A percentile compares a stretch with the other conserved stretches of the same genome.
These are phyloP conservation scores for Enteromius treurensis DNA, from an alignment of 2,797 vertebrate genomes.

Conservation along the genomic window DNA sequence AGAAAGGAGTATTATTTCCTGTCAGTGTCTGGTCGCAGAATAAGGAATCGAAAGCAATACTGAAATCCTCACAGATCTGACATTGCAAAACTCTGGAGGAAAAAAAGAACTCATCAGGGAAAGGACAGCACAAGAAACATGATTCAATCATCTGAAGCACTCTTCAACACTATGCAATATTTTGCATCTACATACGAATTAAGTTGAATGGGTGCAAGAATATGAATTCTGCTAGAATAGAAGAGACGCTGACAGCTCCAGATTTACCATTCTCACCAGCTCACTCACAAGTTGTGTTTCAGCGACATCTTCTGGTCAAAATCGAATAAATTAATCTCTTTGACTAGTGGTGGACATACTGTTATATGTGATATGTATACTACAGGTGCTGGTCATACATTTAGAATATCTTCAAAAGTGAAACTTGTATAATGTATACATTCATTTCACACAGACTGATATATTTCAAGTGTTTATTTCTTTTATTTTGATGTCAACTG, in stretches of 20 bases:
- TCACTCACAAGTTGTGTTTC: neutral
- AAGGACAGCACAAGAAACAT: neutral
- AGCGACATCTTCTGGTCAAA: constrained; percentile 46
- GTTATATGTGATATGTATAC: no score
- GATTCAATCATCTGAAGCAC: neutral
- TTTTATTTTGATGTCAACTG: no score
- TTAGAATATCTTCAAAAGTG: no score
- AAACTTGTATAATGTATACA: no score
- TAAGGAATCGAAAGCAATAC: constrained; percentile 49
- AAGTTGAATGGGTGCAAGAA: neutral
- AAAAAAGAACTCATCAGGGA: neutral
- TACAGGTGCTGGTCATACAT: no score
- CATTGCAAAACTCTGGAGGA: neutral
- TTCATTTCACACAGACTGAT: no score
- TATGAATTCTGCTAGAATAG: neutral
- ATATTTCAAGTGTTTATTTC: no score
- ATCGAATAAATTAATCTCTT: neutral
- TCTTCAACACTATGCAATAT: neutral
- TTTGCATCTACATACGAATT: neutral
- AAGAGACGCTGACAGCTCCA: neutral
- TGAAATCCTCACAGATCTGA: neutral
- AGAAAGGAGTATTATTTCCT: constrained; percentile 37
- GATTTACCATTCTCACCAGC: neutral
- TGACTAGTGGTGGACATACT: neutral
- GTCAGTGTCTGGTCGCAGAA: constrained; percentile 35